Conservation (phyloP, 2,797 vertebrate genomes). For the Mormyrus hasselquistii region DNA sequence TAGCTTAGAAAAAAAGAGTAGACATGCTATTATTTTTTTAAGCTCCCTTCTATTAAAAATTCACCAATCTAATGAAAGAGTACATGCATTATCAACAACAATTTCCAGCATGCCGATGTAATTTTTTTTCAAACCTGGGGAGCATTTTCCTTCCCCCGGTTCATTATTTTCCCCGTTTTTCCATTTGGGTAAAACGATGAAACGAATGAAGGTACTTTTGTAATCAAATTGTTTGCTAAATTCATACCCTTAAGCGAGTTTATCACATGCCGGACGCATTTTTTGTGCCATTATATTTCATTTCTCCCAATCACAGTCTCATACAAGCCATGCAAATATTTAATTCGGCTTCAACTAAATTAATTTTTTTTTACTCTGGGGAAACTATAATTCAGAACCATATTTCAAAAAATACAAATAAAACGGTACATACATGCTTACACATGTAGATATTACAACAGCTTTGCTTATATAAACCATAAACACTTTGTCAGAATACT, state of each 20-base stretch:
- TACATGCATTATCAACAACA: constrained; percentile 9
- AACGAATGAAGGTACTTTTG: neutral
- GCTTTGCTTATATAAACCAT: neutral
- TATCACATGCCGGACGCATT: neutral
- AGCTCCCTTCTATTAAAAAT: neutral
- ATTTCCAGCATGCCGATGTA: neutral
- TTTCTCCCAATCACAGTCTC: neutral
- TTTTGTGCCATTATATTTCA: neutral
- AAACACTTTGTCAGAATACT: neutral
- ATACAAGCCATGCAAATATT: neutral
- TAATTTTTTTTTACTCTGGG: neutral
- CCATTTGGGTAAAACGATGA: neutral
- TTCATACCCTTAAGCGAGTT: neutral
- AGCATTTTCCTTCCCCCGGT: neutral
- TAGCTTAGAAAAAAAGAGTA: neutral
- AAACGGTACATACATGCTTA: neutral
- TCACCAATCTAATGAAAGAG: neutral
- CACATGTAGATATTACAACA: neutral
- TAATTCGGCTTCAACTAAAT: neutral
- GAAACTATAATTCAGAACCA: neutral
- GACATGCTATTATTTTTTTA: neutral
- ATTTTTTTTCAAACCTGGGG: constrained; percentile 3
- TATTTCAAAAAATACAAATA: neutral
- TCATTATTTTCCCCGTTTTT: constrained; percentile 7
- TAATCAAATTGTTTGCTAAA: constrained; percentile 13